Evolutionary conservation across 2,797 vertebrate genomes (phyloP).

Genomic region (Oryzias sinensis): DNA sequence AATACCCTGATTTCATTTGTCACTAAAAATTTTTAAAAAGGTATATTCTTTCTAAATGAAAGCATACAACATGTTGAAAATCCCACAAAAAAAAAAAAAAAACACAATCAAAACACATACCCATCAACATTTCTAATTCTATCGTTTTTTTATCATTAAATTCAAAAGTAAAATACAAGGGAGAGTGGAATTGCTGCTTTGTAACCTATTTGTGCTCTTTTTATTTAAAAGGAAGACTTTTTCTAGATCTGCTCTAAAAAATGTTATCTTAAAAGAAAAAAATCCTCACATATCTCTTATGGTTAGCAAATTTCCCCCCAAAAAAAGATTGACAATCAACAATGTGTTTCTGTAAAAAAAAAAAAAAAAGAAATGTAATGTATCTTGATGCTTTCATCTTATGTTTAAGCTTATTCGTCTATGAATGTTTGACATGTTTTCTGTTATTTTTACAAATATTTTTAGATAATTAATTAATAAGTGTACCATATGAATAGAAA

Average conservation of each 20-base stretch:
- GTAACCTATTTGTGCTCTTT: slow-evolving; percentile 54
- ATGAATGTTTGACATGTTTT: too few relatives aligned
- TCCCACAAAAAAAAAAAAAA: slow-evolving; percentile 35
- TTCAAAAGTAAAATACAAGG: slow-evolving; percentile 17
- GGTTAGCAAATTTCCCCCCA: slow-evolving; percentile 9
- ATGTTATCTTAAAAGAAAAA: background rate
- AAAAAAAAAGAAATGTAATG: too few relatives aligned
- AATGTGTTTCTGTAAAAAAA: too few relatives aligned
- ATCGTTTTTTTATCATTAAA: slow-evolving; percentile 16
- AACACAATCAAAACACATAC: slow-evolving; percentile 42
- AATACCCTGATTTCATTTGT: slow-evolving; percentile 49
- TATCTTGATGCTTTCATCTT: too few relatives aligned
- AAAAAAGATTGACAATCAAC: background rate
- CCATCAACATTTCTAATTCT: slow-evolving; percentile 5
- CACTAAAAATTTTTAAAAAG: slow-evolving; percentile 27
- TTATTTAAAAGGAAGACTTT: slow-evolving; percentile 30
- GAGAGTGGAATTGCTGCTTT: slow-evolving; percentile 24
- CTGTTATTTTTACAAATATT: too few relatives aligned
- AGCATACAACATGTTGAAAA: slow-evolving; percentile 16
- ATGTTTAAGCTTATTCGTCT: too few relatives aligned
- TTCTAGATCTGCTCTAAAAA: background rate
- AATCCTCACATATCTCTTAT: background rate
- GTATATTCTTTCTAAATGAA: slow-evolving; percentile 26
- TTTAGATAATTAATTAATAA: too few relatives aligned
- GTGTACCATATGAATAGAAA: too few relatives aligned